Conservation (phyloP, 1,140 invertebrate genomes). For the Micrasema minimum region DNA sequence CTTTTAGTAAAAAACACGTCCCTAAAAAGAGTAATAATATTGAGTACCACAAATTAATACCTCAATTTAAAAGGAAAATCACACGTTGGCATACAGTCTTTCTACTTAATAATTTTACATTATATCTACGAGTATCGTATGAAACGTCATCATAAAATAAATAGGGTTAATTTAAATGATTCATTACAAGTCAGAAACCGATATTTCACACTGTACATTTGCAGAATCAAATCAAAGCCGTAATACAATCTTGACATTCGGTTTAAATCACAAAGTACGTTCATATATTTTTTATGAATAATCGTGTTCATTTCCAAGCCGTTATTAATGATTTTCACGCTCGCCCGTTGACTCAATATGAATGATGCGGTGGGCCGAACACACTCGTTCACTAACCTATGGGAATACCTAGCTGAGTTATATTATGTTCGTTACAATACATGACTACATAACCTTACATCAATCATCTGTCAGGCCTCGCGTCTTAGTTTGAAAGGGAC, state of each 20-base stretch:
- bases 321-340: constrained; percentile 27
- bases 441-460: constrained; percentile 17
- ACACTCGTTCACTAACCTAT: constrained; percentile 3
- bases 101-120: neutral
- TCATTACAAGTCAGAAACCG: neutral
- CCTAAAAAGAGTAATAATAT: no score
- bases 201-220: neutral
- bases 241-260: neutral
- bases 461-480: constrained; percentile 30
- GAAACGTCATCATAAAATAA: neutral
- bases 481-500: neutral
- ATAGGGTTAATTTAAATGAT: neutral
- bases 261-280: neutral
- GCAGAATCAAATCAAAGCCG: neutral
- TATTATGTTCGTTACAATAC: constrained; percentile 15
- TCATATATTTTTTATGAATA: constrained; percentile 11
- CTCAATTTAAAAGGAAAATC: no score
- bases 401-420: constrained; percentile 5
- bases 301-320: constrained; percentile 9
- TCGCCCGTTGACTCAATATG: neutral
- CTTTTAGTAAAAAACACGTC: no score
- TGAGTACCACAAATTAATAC: no score
- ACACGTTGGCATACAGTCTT: no score
- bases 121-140: neutral
- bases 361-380: constrained; percentile 30